Percentiles rank a stretch among this genome's conserved stretches.
Evolutionary conservation across 2,888 invertebrate species (phyloP).

Genomic region (Acleris holmiana): DNA sequence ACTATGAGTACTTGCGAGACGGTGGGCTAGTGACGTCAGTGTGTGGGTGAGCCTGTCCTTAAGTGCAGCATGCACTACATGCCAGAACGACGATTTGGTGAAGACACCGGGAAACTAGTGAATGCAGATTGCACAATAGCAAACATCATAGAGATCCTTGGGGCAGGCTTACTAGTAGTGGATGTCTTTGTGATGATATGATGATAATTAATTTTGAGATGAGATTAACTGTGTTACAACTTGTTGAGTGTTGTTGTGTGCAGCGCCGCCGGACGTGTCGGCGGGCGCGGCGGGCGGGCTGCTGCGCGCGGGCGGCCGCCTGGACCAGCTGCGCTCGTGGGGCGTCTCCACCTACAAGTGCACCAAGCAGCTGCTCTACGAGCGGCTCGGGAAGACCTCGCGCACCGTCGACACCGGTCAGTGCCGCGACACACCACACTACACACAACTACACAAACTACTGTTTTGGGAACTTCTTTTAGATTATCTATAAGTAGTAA

Average conservation of each 20-base stretch:
- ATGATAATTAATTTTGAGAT: too few species aligned
- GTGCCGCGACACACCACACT: background rate
- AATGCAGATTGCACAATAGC: too few species aligned
- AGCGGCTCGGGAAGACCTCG: constrained; percentile 97
- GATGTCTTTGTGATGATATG: too few species aligned
- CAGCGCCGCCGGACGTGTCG: constrained; percentile 83
- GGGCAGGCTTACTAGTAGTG: too few species aligned
- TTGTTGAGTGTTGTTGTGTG: background rate
- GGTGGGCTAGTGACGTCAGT: background rate
- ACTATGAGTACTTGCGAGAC: background rate
- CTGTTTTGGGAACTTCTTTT: too few species aligned
- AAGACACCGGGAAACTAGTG: too few species aligned
- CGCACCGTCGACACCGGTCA: constrained; percentile 94
- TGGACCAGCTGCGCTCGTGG: constrained; percentile 98
- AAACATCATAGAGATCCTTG: too few species aligned
- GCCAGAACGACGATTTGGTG: too few species aligned
- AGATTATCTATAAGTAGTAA: too few species aligned
- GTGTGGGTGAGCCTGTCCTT: background rate
- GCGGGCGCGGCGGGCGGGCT: constrained; percentile 79
- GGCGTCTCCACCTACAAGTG: constrained; percentile 99
- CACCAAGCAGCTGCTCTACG: constrained; percentile 97
- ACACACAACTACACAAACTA: too few species aligned
- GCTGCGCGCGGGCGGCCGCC: constrained; percentile 89
- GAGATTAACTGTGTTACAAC: background rate
- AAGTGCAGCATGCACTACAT: too few species aligned